Evolutionary conservation across 2,797 vertebrate genomes (phyloP).

Genomic region (Silurus aristotelis): DNA sequence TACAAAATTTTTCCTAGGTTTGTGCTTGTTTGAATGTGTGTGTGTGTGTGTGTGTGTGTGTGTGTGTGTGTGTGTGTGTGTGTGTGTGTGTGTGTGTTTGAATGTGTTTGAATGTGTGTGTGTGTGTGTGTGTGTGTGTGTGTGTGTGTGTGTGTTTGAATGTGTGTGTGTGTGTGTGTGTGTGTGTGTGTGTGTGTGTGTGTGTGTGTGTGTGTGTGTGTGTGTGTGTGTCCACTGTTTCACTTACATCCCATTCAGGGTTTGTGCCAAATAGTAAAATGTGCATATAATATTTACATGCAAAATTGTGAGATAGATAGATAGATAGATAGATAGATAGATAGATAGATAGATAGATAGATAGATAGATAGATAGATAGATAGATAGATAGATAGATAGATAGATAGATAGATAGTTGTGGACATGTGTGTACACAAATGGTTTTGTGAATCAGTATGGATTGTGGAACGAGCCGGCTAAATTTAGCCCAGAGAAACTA

Average conservation of each 20-base stretch:
- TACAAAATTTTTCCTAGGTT: neutral
- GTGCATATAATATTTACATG: neutral
- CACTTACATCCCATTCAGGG: neutral
- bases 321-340: too few relatives aligned
- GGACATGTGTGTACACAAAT: slow-evolving; percentile 43
- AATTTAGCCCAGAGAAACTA: slow-evolving; percentile 57
- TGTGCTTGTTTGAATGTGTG: neutral
- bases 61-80: slow-evolving; percentile 2
- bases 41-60: slow-evolving; percentile 10
- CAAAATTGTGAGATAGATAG: neutral
- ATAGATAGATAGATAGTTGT: neutral
- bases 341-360: too few relatives aligned
- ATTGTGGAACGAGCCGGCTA: slow-evolving; percentile 59
- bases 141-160: neutral
- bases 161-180: slow-evolving; percentile 1
- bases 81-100: too few relatives aligned
- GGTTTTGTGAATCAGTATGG: slow-evolving; percentile 70
- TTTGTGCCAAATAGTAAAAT: neutral
- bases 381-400: neutral
- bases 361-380: neutral
- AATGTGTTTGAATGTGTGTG: neutral
- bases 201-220: neutral
- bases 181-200: slow-evolving; percentile 11
- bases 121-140: neutral
- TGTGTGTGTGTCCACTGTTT: neutral